Percentiles rank a stretch among this genome's conserved stretches.
Evolutionary conservation across 1,140 invertebrate genomes (phyloP).

Genomic region (Temnothorax curvispinosus): DNA sequence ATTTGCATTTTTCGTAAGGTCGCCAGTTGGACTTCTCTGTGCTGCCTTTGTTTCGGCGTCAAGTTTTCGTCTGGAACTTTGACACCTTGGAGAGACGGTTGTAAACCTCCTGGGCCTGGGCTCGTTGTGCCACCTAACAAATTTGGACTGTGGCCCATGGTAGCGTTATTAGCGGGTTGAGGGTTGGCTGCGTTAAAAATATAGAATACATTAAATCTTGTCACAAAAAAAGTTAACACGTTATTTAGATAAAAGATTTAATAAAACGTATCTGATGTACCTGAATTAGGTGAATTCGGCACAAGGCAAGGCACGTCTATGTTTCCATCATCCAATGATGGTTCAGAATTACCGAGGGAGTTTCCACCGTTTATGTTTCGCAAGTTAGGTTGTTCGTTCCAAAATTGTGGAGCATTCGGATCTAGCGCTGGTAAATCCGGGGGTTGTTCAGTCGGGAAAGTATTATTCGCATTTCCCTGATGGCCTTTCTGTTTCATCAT

Average conservation of each 20-base stretch:
- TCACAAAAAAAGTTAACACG: not conserved
- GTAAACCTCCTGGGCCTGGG: slow-evolving; percentile 86
- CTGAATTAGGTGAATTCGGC: slow-evolving; percentile 85
- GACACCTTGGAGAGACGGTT: slow-evolving; percentile 90
- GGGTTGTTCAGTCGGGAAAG: slow-evolving; percentile 83
- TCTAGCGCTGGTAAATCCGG: slow-evolving; percentile 84
- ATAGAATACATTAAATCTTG: slow-evolving; percentile 8
- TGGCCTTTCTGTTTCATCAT: slow-evolving; percentile 91
- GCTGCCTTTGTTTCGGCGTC: slow-evolving; percentile 97
- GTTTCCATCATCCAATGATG: slow-evolving; percentile 84
- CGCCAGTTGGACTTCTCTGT: slow-evolving; percentile 96
- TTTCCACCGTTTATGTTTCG: slow-evolving; percentile 84
- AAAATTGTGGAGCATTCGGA: slow-evolving; percentile 83
- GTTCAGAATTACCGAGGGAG: slow-evolving; percentile 83
- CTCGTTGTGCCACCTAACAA: slow-evolving; percentile 84
- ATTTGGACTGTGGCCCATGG: slow-evolving; percentile 84
- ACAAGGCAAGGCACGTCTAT: slow-evolving; percentile 86
- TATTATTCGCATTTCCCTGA: slow-evolving; percentile 82
- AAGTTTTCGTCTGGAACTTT: slow-evolving; percentile 98
- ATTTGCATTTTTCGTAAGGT: slow-evolving; percentile 97
- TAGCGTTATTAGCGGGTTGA: slow-evolving; percentile 80
- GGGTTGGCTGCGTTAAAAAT: slow-evolving; percentile 77
- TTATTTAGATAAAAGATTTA: not conserved
- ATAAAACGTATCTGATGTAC: slow-evolving; percentile 58
- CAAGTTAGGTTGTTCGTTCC: slow-evolving; percentile 84